Evolutionary conservation across 37 sponge, comb jelly and placozoan genomes (phyloP).

Genomic region (Ianthella basta): DNA sequence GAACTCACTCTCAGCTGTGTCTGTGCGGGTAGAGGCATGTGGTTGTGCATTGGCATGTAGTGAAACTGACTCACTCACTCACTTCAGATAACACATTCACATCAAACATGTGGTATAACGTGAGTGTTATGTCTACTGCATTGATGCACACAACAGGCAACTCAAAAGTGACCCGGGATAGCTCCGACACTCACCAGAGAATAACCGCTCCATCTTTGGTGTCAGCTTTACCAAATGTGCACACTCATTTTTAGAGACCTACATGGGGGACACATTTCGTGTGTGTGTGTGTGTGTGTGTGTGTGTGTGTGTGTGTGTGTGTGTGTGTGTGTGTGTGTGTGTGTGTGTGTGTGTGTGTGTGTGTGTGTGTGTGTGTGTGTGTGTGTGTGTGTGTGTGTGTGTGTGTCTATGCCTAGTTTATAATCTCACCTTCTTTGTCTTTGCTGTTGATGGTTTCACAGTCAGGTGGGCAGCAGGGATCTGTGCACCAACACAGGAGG

Average conservation of each 20-base stretch:
- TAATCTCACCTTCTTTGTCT: background rate
- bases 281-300: slow-evolving; percentile 6
- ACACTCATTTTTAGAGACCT: slow-evolving; percentile 38
- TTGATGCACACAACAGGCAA: too few species aligned
- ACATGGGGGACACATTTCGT: slow-evolving; percentile 33
- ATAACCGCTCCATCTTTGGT: too few species aligned
- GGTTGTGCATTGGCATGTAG: too few species aligned
- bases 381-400: background rate
- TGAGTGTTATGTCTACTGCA: too few species aligned
- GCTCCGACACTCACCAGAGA: too few species aligned
- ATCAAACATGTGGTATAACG: too few species aligned
- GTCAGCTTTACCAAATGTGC: background rate
- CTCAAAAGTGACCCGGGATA: too few species aligned
- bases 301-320: background rate
- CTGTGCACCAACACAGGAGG: background rate
- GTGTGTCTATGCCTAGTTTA: too few species aligned
- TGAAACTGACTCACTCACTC: too few species aligned
- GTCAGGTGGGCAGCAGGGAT: slow-evolving; percentile 40
- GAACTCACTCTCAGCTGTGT: too few species aligned
- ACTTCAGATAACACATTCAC: too few species aligned
- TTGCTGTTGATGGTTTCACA: background rate
- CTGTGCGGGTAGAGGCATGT: too few species aligned
- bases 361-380: background rate
- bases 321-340: background rate
- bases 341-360: background rate